Conservation (phyloP, 2,113 vertebrate genomes). For the Otis tarda region DNA sequence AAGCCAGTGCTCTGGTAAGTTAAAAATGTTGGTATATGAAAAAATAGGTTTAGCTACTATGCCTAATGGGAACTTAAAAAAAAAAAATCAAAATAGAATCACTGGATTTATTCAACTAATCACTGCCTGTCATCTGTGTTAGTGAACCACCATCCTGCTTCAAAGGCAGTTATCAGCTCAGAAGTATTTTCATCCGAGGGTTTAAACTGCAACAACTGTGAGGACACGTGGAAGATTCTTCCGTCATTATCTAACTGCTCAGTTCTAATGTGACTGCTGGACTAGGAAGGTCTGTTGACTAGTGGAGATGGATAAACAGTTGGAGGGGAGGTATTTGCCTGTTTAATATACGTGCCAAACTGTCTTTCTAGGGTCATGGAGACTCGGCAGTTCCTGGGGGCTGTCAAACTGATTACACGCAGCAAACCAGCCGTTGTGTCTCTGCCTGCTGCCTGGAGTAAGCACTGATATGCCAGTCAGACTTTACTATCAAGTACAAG, state of each 20-base stretch:
- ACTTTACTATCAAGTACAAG: not conserved
- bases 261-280: not conserved
- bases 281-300: not conserved
- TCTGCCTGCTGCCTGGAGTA: slow-evolving; percentile 7
- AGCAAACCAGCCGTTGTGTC: not conserved
- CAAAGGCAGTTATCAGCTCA: not conserved
- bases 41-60: not conserved
- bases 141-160: not conserved
- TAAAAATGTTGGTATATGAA: not conserved
- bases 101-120: not conserved
- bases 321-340: slow-evolving; percentile 15
- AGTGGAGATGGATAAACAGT: slow-evolving; percentile 20
- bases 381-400: not conserved
- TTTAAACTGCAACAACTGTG: slow-evolving; percentile 48
- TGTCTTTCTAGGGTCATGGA: not conserved
- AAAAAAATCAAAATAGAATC: not conserved
- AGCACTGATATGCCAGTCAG: not conserved
- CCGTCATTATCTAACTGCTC: slow-evolving; percentile 41
- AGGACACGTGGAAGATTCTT: slow-evolving; percentile 62
- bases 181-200: slow-evolving; percentile 12
- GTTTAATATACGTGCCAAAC: not conserved
- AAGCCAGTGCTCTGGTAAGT: not conserved
- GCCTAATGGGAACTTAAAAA: not conserved
- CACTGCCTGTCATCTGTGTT: not conserved
- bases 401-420: slow-evolving; percentile 25